These are phyloP conservation scores for Mormyrops attenuatus DNA, from an alignment of 2,797 vertebrate genomes.

Conservation along the genomic window DNA sequence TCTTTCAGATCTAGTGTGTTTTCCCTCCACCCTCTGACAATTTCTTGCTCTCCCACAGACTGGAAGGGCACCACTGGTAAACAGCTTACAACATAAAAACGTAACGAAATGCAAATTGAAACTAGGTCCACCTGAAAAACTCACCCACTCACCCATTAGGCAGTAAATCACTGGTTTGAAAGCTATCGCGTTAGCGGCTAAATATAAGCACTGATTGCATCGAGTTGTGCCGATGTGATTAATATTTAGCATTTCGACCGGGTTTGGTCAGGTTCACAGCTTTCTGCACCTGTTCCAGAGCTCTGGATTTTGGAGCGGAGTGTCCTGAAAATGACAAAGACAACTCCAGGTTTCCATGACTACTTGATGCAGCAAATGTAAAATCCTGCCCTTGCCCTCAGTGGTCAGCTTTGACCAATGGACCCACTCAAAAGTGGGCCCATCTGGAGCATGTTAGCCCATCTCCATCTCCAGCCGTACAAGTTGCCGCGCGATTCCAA, in stretches of 20 bases:
- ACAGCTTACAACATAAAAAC: neutral
- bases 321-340: neutral
- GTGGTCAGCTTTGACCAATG: neutral
- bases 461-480: neutral
- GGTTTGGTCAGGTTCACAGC: neutral
- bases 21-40: neutral
- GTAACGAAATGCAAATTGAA: neutral
- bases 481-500: neutral
- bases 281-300: neutral
- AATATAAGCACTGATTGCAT: neutral
- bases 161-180: neutral
- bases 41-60: neutral
- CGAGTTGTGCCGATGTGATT: neutral
- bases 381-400: neutral
- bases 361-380: neutral
- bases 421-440: neutral
- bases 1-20: neutral
- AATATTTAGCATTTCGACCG: neutral
- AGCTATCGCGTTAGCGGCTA: neutral
- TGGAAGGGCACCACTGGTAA: neutral
- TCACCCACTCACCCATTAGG: neutral
- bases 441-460: neutral
- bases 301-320: neutral
- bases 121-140: neutral
- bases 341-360: neutral